Base-by-base conservation (phyloP, 2,797 vertebrate genomes). In the Onychomys leucogaster region DNA sequence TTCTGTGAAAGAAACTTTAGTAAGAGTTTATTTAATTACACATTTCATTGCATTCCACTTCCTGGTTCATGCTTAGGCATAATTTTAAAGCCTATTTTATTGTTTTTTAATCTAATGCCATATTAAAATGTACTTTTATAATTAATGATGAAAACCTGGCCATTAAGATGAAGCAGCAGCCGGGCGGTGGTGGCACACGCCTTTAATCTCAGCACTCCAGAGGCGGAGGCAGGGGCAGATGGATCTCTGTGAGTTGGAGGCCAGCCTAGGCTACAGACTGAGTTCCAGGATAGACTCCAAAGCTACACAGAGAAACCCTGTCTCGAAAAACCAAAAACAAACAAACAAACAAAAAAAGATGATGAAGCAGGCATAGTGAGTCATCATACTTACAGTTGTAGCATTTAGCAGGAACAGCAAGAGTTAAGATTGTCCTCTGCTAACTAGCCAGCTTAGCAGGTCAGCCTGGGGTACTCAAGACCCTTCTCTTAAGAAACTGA, bases 21-120 rank as follows among this genome's bases (percentile, higher is more conserved):
- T 71, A 46, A 92, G 21, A 78, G 86, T 94, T 81, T 94, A 84
- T 94, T 92, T 91, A 91, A 71, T 90, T 73, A 5, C 90, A 57
- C 10, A 67, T 77, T 95, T 87, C 13, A 65, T 83, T 52, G 0
- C 80, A 69, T 96, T 71, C 12, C 27, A 88, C 19, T 96, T 93
- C 25, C 82, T 83, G 49, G 29, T 57, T 88, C 7, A 71, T 77
- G 25, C 87, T 43, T 89, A 76, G 34, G 32, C 12, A 52, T 78
- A 49, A 67, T 46, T 84, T 84, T 92, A 87, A 87, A 65, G 55
- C 32, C 37, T 78, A n/a, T 55, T 32, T 86, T 43, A 76, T 4
- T 86, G 37, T 19, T 12, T 65, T 67, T 87, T 57, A 46, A 83
- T 93, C 67, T 90, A 92, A 73, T 86, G 27, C 25, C 37, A 49